A percentile compares a stretch with the other conserved stretches of the same genome.
Evolutionary conservation across 1,140 invertebrate species (phyloP).

Genomic region (Drosophila bocqueti): DNA sequence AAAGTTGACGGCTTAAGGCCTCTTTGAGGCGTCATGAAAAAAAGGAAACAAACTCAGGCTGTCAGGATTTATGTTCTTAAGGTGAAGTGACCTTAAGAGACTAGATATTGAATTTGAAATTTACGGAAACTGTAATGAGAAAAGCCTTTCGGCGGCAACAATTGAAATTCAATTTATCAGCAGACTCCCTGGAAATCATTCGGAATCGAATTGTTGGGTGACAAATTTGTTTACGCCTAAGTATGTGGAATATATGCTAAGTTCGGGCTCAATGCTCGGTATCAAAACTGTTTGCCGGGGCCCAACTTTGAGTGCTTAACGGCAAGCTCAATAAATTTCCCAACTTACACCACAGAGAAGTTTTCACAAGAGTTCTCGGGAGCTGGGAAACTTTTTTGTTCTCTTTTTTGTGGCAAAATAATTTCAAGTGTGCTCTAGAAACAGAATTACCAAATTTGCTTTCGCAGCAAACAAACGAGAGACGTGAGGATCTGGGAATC

Average conservation of each 20-base stretch:
- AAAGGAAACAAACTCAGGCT: constrained; percentile 38
- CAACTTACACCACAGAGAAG: constrained; percentile 39
- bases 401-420: constrained; percentile 26
- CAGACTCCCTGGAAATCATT: neutral
- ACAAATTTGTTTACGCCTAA: constrained; percentile 42
- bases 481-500: constrained; percentile 47
- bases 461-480: constrained; percentile 42
- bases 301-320: constrained; percentile 41
- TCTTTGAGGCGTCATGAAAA: constrained; percentile 11
- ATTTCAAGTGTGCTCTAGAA: constrained; percentile 40
- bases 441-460: constrained; percentile 52
- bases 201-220: constrained; percentile 7
- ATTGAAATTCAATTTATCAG: constrained; percentile 54
- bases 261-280: constrained; percentile 16
- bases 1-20: constrained; percentile 52
- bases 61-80: constrained; percentile 58
- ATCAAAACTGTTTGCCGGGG: constrained; percentile 32
- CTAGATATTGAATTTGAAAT: constrained; percentile 42
- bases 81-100: constrained; percentile 44
- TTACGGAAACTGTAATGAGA: constrained; percentile 11
- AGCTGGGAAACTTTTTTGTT: constrained; percentile 20
- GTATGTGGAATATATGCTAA: constrained; percentile 19
- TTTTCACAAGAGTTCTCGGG: constrained; percentile 16
- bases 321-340: constrained; percentile 44
- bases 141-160: constrained; percentile 8